Percentiles rank a stretch among this genome's conserved stretches.
Evolutionary conservation across 1,140 invertebrate genomes (phyloP).

Genomic region (Anastrepha obliqua): DNA sequence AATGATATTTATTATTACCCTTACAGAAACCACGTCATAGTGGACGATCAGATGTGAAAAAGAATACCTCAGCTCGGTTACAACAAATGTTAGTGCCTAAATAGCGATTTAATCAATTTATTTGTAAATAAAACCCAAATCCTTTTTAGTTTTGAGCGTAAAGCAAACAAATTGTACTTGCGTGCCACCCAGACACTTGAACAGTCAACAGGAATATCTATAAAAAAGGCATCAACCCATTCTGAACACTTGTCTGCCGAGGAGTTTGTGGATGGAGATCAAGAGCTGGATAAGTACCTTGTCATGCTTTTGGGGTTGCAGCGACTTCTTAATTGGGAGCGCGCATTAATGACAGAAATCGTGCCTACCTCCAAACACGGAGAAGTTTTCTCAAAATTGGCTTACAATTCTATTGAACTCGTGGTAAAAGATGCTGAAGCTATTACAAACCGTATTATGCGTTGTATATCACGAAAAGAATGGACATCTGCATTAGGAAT

Average conservation of each 20-base stretch:
- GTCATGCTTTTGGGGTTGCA: constrained; percentile 90
- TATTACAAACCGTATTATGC: constrained; percentile 85
- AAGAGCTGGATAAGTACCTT: constrained; percentile 91
- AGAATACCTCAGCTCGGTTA: constrained; percentile 70
- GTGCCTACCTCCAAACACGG: constrained; percentile 87
- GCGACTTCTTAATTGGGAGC: constrained; percentile 91
- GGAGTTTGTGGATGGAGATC: constrained; percentile 84
- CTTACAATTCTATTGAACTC: constrained; percentile 88
- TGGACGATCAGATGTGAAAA: constrained; percentile 69
- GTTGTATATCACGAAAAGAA: constrained; percentile 87
- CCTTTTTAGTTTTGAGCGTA: constrained; percentile 82
- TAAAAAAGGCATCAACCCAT: constrained; percentile 74
- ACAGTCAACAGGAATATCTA: constrained; percentile 81
- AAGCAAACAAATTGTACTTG: constrained; percentile 89
- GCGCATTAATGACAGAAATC: constrained; percentile 87
- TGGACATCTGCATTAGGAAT: constrained; percentile 89
- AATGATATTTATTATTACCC: neutral
- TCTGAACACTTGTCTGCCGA: constrained; percentile 75
- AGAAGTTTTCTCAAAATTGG: constrained; percentile 89
- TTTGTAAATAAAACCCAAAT: neutral
- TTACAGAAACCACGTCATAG: constrained; percentile 69
- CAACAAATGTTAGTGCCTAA: constrained; percentile 69
- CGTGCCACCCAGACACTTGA: constrained; percentile 88
- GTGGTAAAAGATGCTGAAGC: constrained; percentile 91
- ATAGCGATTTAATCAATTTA: neutral